Evolutionary conservation across 2,113 vertebrate genomes (phyloP).

Genomic region (Pygoscelis antarcticus): DNA sequence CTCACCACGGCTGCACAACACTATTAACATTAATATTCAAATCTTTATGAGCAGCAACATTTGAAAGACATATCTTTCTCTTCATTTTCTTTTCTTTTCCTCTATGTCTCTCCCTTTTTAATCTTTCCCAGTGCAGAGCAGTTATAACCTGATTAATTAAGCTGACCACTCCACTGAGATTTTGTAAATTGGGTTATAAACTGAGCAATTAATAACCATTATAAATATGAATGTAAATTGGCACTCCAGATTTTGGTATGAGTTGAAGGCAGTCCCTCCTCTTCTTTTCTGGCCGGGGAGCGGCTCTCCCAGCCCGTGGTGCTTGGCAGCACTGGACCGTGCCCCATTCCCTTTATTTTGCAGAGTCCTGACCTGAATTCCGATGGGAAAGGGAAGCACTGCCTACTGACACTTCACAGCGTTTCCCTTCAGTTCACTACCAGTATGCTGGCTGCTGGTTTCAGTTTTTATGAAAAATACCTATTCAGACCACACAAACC

Average conservation of each 20-base stretch:
- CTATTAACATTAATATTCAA: rapidly evolving
- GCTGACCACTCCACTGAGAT: background rate
- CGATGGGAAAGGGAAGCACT: background rate
- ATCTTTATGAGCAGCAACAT: rapidly evolving
- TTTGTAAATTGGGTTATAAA: background rate
- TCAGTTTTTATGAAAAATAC: background rate
- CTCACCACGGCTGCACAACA: background rate
- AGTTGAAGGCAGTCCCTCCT: background rate
- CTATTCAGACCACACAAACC: background rate
- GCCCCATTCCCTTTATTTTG: rapidly evolving
- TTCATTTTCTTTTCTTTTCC: background rate
- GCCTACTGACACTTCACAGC: rapidly evolving
- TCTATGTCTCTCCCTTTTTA: background rate
- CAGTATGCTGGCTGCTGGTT: background rate
- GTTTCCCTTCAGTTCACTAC: background rate
- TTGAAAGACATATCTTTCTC: rapidly evolving
- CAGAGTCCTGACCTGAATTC: background rate
- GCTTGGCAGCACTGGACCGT: background rate
- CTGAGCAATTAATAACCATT: background rate
- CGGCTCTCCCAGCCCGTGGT: rapidly evolving
- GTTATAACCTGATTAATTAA: background rate
- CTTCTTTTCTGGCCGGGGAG: rapidly evolving
- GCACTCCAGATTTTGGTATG: rapidly evolving
- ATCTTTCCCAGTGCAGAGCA: background rate
- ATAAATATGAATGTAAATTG: rapidly evolving